Conservation (phyloP, 2,113 vertebrate genomes). For the Struthio camelus region DNA sequence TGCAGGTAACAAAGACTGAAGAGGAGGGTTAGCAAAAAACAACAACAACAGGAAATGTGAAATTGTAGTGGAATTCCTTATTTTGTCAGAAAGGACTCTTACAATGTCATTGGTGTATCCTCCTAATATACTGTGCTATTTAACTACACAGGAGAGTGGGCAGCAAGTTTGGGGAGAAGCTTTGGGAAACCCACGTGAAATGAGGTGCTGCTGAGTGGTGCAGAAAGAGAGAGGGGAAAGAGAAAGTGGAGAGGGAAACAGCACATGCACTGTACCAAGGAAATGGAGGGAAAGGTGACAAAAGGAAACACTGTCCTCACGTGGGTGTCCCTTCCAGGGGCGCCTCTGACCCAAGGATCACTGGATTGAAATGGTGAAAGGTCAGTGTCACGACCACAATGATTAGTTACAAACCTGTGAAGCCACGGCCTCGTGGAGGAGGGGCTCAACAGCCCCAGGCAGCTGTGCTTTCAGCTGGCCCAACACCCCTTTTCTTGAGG, state of each 20-base stretch:
- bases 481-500: not conserved
- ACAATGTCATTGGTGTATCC: fast-evolving
- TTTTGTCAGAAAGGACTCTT: not conserved
- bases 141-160: not conserved
- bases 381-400: not conserved
- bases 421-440: not conserved
- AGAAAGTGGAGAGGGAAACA: not conserved
- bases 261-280: not conserved
- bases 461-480: not conserved
- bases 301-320: not conserved
- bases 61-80: not conserved
- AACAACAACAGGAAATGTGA: not conserved
- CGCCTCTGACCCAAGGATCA: not conserved
- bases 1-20: not conserved
- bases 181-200: not conserved
- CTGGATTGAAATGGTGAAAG: not conserved
- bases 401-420: not conserved
- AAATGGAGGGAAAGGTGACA: not conserved
- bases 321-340: not conserved
- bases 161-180: not conserved
- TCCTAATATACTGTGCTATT: not conserved
- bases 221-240: not conserved
- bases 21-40: not conserved
- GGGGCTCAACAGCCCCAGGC: not conserved
- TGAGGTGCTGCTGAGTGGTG: not conserved